Percentiles rank a stretch among this genome's conserved stretches.
Evolutionary conservation across 2,113 vertebrate species (phyloP).

Genomic region (Eira barbara): DNA sequence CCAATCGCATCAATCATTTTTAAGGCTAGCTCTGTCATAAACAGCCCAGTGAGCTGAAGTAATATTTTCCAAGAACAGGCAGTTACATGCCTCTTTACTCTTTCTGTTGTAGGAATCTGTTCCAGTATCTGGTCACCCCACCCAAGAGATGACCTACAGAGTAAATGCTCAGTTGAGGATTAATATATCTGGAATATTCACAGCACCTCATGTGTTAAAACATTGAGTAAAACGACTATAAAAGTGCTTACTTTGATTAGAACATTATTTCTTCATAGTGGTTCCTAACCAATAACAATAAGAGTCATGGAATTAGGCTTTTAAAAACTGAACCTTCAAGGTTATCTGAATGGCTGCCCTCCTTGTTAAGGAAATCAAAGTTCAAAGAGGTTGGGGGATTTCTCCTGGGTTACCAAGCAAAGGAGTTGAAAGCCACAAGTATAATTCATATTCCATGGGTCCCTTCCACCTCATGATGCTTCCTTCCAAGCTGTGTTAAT

Average conservation of each 20-base stretch:
- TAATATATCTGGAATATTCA: background rate
- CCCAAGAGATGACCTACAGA: background rate
- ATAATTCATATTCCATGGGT: background rate
- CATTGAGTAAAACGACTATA: background rate
- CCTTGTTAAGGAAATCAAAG: constrained; percentile 3
- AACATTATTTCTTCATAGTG: background rate
- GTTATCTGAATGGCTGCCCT: background rate
- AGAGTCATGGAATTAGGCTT: background rate
- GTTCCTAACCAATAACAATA: background rate
- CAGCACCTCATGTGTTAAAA: background rate
- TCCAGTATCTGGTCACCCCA: background rate
- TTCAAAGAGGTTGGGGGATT: background rate
- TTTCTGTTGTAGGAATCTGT: constrained; percentile 12
- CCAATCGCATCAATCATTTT: constrained; percentile 33
- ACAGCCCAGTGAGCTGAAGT: constrained; percentile 11
- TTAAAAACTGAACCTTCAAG: background rate
- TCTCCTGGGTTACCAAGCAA: background rate
- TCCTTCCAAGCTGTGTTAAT: background rate
- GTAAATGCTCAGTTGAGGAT: constrained; percentile 5
- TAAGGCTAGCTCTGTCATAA: constrained; percentile 10
- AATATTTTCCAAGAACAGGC: constrained; percentile 46
- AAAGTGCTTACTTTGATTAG: background rate
- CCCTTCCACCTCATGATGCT: background rate
- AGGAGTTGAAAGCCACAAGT: background rate
- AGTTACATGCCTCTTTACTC: background rate